These are phyloP conservation scores for Micronisus gabar DNA, from an alignment of 2,113 vertebrate genomes.

Conservation along the genomic window DNA sequence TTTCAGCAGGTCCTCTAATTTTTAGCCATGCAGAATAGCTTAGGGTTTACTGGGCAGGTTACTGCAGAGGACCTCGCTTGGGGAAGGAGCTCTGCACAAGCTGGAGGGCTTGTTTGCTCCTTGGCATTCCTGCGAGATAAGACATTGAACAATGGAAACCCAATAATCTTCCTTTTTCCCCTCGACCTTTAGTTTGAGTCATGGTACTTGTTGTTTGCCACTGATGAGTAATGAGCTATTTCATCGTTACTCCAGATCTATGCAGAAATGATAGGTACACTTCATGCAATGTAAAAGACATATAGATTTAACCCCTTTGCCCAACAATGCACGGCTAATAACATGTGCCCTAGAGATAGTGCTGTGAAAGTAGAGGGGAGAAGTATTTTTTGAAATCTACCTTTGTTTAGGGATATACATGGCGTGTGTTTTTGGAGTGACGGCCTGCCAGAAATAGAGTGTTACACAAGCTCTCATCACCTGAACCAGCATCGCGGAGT, in stretches of 20 bases:
- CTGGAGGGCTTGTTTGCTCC: background rate
- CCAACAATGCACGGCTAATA: background rate
- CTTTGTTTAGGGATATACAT: constrained; percentile 8
- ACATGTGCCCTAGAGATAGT: background rate
- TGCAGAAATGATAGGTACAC: background rate
- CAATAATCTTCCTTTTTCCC: background rate
- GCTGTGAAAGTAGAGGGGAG: background rate
- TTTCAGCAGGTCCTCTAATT: constrained; percentile 6
- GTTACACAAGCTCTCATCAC: constrained; percentile 32
- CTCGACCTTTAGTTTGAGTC: constrained; percentile 30
- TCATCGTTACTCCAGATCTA: background rate
- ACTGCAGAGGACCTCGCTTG: accelerated
- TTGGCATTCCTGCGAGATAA: background rate
- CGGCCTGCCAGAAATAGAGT: background rate
- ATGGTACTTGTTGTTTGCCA: constrained; percentile 14
- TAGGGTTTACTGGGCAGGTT: background rate
- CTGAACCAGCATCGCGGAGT: background rate
- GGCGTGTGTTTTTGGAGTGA: background rate
- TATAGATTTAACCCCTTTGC: background rate
- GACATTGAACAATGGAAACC: background rate
- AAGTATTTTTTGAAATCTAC: background rate
- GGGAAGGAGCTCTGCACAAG: background rate
- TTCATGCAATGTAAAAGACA: background rate
- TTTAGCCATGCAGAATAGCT: background rate
- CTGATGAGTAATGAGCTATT: background rate